Base-by-base conservation (phyloP, 2,888 invertebrate species). In the Drosophila recens region DNA sequence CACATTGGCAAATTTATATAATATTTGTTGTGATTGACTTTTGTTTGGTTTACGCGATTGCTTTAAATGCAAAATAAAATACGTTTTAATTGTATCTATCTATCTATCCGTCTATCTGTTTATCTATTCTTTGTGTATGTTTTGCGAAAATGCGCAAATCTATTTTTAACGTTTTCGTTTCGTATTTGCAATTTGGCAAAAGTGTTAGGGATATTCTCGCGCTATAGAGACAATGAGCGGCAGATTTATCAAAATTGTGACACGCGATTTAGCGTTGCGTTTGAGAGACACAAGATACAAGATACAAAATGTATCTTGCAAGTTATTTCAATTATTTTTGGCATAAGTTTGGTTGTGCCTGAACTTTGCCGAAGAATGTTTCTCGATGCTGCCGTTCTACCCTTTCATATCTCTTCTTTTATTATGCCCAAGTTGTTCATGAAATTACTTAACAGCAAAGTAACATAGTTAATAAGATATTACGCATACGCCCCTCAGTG, bases 241-340 rank as follows among this genome's bases (percentile, higher is more conserved):
- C 54, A 63, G 61, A 86, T 86, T 83, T 83, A 83, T 86, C 87
- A 83, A 78, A 79, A 76, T 86, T 86, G 81, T 79, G 87, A 84
- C 87, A 87, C 68, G 75, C 81, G 87, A 72, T 72, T 71, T 59
- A 59, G 20, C 54, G 49, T 68, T 74, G 66, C 59, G 69, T 70
- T 57, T 20, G 48, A 51, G 48, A 56, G 42, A 57, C 17, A 40
- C 65, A 69, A 36, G 33, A 57, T 30, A 66, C 38, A 34, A 51
- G 38, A 49, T 17, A 49, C 52, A 54, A 69, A 67, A 63, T 72
- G 72, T 77, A 73, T 75, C 56, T 64, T 17, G 53, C 58, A 67
- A 83, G 83, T 76, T 87, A 84, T 84, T 84, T 87, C 49, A 84
- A 87, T 76, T 83, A 84, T 84, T 84, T 75, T 83, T 75, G 70